Evolutionary conservation across 2,797 vertebrate genomes (phyloP), one percentile per base, ranked within the genome.

Genomic region (Arvicola amphibius): DNA sequence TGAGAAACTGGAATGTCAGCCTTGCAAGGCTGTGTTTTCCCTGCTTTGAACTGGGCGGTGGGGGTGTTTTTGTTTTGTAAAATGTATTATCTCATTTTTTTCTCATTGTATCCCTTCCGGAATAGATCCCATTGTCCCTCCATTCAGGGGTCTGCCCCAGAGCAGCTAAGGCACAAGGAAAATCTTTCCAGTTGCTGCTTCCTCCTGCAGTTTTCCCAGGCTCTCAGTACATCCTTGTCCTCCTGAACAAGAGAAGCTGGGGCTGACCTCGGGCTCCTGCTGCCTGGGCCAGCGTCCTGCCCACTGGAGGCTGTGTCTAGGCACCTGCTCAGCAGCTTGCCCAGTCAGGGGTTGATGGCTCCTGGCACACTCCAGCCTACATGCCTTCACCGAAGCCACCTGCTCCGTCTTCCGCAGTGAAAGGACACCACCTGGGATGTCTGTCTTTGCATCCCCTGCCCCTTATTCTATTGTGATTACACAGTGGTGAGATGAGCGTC

Each of bases 361-460:
- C 69, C 53, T 12, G 89, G 37, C 56, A 78, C 13, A 27, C 32
- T 77, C 53, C 69, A 74, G 51, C 48, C 67, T 40, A 6, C 34
- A 37, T 27, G 14, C 69, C 86, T 32, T 88, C 69, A 59, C 23
- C 10, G 4, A 40, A 32, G 51, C 53, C 76, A 43, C 14, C 84
- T 19, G 1, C 37, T 71, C 67, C 2, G 2, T 6, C 5, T 5
- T 40, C 78, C 34, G 8, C 61, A 1, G 2, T 56, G 40, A 17
- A 19, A 32, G 27, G 29, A 19, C 37, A 3, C 46, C 25, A 5
- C 32, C 40, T 13, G 43, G n/a, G 40, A 23, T 0, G 6, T 71
- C 83, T 1, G 59, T 40, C 40, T 56, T 56, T 14, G 4, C 0
- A 0, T 25, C 32, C n/a, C 4, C 5, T n/a, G 12, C 43, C 40